phyloP scores from a whole-genome alignment of 1,140 invertebrate genomes.

The Magallana angulata region DNA sequence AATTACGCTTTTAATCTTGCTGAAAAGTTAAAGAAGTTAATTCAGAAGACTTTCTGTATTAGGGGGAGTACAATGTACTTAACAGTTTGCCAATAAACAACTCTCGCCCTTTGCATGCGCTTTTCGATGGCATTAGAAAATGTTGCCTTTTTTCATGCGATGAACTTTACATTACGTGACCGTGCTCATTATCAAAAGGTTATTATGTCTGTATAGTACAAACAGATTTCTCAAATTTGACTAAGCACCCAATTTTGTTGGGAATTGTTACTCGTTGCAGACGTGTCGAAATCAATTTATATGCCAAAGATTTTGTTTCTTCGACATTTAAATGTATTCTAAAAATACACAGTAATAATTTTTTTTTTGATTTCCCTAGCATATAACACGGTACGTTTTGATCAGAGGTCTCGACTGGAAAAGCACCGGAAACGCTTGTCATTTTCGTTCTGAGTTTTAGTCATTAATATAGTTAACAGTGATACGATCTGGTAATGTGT shows the following conservation, averaged over 20 bases:
- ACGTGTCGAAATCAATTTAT: background rate
- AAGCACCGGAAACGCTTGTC: conserved; percentile 20
- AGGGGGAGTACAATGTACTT: too few relatives aligned
- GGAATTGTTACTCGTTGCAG: background rate
- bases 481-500: background rate
- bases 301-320: background rate
- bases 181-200: background rate
- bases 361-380: background rate
- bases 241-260: background rate
- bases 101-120: too few relatives aligned
- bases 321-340: background rate
- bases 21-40: too few relatives aligned
- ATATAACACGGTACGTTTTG: background rate
- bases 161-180: background rate
- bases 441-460: background rate
- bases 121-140: too few relatives aligned
- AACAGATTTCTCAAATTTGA: background rate
- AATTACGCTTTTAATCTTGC: too few relatives aligned
- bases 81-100: too few relatives aligned
- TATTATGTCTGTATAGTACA: background rate
- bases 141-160: background rate
- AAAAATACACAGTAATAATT: background rate
- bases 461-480: background rate
- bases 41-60: too few relatives aligned
- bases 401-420: background rate